Percentiles rank a stretch among this genome's conserved stretches.
Conservation (phyloP, 1,140 invertebrate species). For the Rhyzopertha dominica region DNA sequence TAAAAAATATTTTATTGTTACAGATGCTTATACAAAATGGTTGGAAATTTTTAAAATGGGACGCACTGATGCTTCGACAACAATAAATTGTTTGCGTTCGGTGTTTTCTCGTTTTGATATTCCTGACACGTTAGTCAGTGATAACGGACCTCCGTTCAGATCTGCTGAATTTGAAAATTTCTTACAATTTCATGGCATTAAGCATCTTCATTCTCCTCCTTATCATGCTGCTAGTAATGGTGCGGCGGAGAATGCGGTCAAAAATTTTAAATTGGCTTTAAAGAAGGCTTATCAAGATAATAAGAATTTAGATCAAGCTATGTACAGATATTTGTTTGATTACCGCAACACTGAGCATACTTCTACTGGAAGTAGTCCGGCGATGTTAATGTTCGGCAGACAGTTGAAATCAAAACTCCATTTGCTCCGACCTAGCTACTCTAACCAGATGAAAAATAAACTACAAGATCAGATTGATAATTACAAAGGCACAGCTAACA, state of each 20-base stretch:
- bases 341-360: slow-evolving; percentile 26
- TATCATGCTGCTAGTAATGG: slow-evolving; percentile 42
- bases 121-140: slow-evolving; percentile 34
- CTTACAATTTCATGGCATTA: slow-evolving; percentile 33
- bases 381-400: slow-evolving; percentile 24
- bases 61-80: not conserved
- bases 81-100: not conserved
- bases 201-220: slow-evolving; percentile 35
- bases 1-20: slow-evolving; percentile 13
- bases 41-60: slow-evolving; percentile 10
- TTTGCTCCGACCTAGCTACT: not conserved
- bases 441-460: slow-evolving; percentile 3
- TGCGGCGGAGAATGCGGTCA: slow-evolving; percentile 42
- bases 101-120: slow-evolving; percentile 32
- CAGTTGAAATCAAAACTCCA: slow-evolving; percentile 24
- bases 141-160: slow-evolving; percentile 37
- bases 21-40: slow-evolving; percentile 13
- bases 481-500: slow-evolving; percentile 1
- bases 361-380: slow-evolving; percentile 20
- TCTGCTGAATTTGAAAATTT: slow-evolving; percentile 33
- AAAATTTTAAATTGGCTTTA: slow-evolving; percentile 41
- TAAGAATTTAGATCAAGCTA: slow-evolving; percentile 1
- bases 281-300: slow-evolving; percentile 26
- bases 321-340: slow-evolving; percentile 24
- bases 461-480: slow-evolving; percentile 4